Conservation (phyloP, 1,140 invertebrate species). For the Helicoverpa armigera region DNA sequence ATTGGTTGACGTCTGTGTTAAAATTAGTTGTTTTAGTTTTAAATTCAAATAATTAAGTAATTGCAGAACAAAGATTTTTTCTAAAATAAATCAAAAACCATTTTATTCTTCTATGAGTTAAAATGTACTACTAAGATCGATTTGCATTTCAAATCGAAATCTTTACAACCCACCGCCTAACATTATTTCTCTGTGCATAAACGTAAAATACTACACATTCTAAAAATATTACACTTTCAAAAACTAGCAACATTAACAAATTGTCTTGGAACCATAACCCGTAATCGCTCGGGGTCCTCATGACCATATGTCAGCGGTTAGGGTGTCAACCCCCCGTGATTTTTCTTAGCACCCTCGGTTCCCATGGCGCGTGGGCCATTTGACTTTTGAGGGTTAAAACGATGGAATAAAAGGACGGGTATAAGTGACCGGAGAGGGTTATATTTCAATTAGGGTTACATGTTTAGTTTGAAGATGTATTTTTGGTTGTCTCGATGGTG, state of each 20-base stretch:
- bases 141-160: too few relatives aligned
- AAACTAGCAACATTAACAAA: slow-evolving; percentile 19
- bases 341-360: slow-evolving; percentile 49
- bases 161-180: too few relatives aligned
- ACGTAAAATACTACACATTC: too few relatives aligned
- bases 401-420: slow-evolving; percentile 46
- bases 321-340: slow-evolving; percentile 47
- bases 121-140: too few relatives aligned
- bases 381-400: slow-evolving; percentile 52
- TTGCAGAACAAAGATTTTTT: too few relatives aligned
- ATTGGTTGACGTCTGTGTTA: too few relatives aligned
- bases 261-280: slow-evolving; percentile 7
- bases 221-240: neutral
- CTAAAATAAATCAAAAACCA: too few relatives aligned
- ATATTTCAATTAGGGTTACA: slow-evolving; percentile 44
- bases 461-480: neutral
- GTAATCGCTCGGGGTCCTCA: slow-evolving; percentile 26
- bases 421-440: slow-evolving; percentile 34
- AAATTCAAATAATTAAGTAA: too few relatives aligned
- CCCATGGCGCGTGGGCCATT: slow-evolving; percentile 57
- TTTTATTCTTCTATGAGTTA: too few relatives aligned
- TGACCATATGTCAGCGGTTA: slow-evolving; percentile 50
- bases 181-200: too few relatives aligned
- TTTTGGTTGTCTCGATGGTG: neutral
- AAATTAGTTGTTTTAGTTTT: too few relatives aligned